These are phyloP conservation scores for Gymnosoma rotundatum DNA, from an alignment of 2,888 invertebrate species.

Conservation along the genomic window DNA sequence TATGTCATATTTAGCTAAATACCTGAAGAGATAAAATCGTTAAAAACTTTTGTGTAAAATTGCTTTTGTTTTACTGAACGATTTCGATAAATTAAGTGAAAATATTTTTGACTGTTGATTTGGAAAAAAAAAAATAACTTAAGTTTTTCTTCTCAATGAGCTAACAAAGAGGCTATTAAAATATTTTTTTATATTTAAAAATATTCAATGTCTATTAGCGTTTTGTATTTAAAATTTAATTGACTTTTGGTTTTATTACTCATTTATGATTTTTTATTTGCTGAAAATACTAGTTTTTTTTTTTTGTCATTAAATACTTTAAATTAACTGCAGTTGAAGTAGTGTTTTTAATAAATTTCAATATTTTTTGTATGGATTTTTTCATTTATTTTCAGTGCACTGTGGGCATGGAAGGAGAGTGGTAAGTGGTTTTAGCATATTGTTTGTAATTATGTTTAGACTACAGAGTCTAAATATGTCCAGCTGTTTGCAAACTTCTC, in stretches of 20 bases:
- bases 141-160: neutral
- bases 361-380: neutral
- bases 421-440: too few species aligned
- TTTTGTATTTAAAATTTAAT: neutral
- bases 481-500: too few species aligned
- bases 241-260: neutral
- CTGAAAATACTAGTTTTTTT: neutral
- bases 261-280: neutral
- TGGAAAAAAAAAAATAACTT: too few species aligned
- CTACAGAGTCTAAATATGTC: too few species aligned
- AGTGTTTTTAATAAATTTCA: slow-evolving; percentile 22
- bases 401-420: neutral
- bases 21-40: neutral
- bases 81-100: neutral
- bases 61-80: neutral
- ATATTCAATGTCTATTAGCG: neutral
- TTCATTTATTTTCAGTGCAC: neutral
- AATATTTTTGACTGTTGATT: neutral
- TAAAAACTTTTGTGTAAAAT: neutral
- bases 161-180: neutral
- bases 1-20: neutral
- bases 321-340: slow-evolving; percentile 23
- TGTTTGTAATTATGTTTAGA: too few species aligned
- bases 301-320: slow-evolving; percentile 5
- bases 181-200: neutral